phyloP scores from a whole-genome alignment of 1,140 invertebrate species.

The Bicyclus anynana region DNA sequence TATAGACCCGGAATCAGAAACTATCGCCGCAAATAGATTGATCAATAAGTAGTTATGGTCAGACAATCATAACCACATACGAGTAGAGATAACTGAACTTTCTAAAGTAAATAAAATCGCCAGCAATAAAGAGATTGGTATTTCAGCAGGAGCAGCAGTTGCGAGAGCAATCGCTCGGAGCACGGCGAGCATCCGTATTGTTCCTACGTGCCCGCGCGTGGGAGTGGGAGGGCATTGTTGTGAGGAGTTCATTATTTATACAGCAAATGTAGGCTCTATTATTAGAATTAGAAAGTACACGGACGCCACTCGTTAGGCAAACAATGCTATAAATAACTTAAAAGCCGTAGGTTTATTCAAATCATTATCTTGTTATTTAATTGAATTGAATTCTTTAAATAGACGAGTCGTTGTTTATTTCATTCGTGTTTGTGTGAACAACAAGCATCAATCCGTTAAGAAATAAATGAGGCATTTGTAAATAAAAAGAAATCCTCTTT shows the following conservation, averaged over 20 bases:
- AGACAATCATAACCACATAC: too few species aligned
- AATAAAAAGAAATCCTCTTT: too few species aligned
- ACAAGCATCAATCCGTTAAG: too few species aligned
- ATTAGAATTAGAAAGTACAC: conserved; percentile 4
- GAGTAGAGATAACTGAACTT: too few species aligned
- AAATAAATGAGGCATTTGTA: too few species aligned
- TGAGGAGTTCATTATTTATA: conserved; percentile 3
- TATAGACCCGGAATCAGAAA: too few species aligned
- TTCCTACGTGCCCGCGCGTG: conserved; percentile 5
- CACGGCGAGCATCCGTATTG: not conserved
- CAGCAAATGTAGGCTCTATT: not conserved
- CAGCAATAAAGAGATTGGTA: not conserved
- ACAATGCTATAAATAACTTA: not conserved
- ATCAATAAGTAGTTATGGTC: too few species aligned
- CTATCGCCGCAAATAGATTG: too few species aligned
- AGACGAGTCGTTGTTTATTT: too few species aligned
- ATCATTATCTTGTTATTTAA: too few species aligned
- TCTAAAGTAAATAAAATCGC: conserved; percentile 1
- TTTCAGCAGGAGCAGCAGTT: conserved; percentile 2
- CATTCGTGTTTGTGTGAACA: too few species aligned
- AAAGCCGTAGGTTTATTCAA: not conserved
- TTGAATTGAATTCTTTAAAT: too few species aligned
- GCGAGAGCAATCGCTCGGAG: not conserved
- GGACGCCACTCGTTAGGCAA: not conserved
- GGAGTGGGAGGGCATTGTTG: not conserved